Percentiles rank a stretch among this genome's conserved stretches.
Conservation (phyloP, 2,113 vertebrate species). For the Antennarius striatus region DNA sequence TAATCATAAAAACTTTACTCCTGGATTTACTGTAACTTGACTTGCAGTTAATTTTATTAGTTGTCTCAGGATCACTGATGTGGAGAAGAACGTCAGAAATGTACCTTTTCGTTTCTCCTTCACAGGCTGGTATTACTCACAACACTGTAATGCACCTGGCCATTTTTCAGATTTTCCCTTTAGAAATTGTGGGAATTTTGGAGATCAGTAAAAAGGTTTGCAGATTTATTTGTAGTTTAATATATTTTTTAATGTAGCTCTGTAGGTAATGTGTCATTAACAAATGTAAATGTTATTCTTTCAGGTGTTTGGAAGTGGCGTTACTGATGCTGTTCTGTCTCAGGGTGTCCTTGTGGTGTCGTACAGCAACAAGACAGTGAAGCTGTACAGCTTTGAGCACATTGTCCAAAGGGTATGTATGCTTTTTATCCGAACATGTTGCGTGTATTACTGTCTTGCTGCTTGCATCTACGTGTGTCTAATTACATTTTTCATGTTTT, state of each 20-base stretch:
- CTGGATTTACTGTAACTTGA: too few species aligned
- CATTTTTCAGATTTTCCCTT: constrained; percentile 88
- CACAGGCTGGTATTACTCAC: constrained; percentile 84
- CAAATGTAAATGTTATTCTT: constrained; percentile 14
- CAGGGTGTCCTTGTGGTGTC: constrained; percentile 92
- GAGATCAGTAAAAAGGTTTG: constrained; percentile 91
- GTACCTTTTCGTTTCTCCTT: neutral
- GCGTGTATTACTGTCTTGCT: neutral
- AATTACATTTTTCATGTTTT: constrained; percentile 68
- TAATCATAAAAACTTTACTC: too few species aligned
- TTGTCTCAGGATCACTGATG: neutral
- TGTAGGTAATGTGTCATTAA: neutral
- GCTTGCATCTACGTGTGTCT: neutral
- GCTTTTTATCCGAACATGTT: neutral
- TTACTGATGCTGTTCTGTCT: constrained; percentile 89
- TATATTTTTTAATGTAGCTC: neutral
- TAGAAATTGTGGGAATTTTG: constrained; percentile 88
- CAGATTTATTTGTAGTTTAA: neutral
- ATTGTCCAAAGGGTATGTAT: constrained; percentile 86
- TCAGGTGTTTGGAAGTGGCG: constrained; percentile 89
- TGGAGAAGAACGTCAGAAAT: neutral
- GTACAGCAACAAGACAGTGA: constrained; percentile 88
- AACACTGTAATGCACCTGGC: constrained; percentile 86
- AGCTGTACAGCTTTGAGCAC: constrained; percentile 90
- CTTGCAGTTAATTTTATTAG: neutral